Conservation (phyloP, 2,797 vertebrate genomes). For the Selene dorsalis region DNA sequence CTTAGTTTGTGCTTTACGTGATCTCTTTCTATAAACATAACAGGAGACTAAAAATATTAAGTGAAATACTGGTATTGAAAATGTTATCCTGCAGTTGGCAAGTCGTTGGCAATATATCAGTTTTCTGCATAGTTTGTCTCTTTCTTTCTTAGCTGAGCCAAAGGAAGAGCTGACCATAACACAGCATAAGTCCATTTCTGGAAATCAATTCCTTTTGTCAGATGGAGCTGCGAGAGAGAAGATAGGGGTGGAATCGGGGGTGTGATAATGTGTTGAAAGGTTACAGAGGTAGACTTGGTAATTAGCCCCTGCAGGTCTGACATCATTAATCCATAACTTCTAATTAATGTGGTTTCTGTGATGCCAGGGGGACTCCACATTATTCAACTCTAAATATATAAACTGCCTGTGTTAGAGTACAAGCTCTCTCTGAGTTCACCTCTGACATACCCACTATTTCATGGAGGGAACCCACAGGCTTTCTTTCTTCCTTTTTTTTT, state of each 20-base stretch:
- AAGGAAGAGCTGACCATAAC: conserved; percentile 26
- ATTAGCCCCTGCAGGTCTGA: conserved; percentile 85
- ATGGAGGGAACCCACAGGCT: conserved; percentile 62
- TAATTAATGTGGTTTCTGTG: conserved; percentile 82
- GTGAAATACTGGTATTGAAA: conserved; percentile 43
- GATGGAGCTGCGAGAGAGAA: conserved; percentile 55
- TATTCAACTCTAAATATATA: conserved; percentile 82
- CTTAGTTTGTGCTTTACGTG: conserved; percentile 43
- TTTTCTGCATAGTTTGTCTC: conserved; percentile 10
- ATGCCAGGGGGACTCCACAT: conserved; percentile 80
- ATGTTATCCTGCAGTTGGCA: conserved; percentile 23
- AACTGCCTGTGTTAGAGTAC: conserved; percentile 63
- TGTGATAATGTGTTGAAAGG: conserved; percentile 83
- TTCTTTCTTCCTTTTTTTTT: conserved; percentile 63
- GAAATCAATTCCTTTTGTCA: conserved; percentile 65
- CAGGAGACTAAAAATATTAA: conserved; percentile 50
- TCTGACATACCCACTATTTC: conserved; percentile 71
- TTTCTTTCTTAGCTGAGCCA: conserved; percentile 27
- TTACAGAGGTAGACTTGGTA: conserved; percentile 83
- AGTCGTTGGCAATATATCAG: conserved; percentile 11
- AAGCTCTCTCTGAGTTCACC: conserved; percentile 68
- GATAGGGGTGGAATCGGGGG: conserved; percentile 58
- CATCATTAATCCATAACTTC: conserved; percentile 86
- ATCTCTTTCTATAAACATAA: conserved; percentile 51
- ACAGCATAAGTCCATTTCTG: conserved; percentile 35